Evolutionary conservation across 2,113 vertebrate species (phyloP).

Genomic region (Pyxicephalus adspersus): DNA sequence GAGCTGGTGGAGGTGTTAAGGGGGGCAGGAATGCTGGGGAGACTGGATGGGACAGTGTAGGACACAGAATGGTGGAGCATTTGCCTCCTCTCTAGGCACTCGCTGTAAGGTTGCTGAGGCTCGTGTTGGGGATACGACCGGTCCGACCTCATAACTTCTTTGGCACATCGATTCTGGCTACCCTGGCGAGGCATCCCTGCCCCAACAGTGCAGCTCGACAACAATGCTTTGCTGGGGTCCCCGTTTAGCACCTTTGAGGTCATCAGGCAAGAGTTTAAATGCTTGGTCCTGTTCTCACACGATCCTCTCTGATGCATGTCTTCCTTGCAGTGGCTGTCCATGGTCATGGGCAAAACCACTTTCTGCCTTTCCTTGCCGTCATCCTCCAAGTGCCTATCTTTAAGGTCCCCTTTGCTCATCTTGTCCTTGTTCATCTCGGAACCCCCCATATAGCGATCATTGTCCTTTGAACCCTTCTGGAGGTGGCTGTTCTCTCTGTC

Average conservation of each 20-base stretch:
- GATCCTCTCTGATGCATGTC: conserved; percentile 69
- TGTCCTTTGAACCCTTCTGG: conserved; percentile 86
- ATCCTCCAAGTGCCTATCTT: conserved; percentile 81
- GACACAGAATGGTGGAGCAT: conserved; percentile 86
- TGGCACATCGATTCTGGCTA: conserved; percentile 71
- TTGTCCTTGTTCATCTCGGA: conserved; percentile 84
- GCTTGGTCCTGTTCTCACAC: conserved; percentile 74
- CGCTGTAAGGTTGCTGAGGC: conserved; percentile 83
- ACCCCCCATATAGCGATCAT: conserved; percentile 75
- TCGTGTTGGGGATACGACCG: conserved; percentile 74
- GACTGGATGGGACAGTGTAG: conserved; percentile 82
- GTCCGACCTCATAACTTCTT: conserved; percentile 71
- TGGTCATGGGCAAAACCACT: conserved; percentile 71
- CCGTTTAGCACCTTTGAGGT: conserved; percentile 87
- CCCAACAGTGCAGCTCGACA: conserved; percentile 83
- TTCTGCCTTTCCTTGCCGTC: conserved; percentile 84
- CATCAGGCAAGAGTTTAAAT: conserved; percentile 87
- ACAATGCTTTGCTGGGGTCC: conserved; percentile 74
- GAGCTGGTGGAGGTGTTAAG: conserved; percentile 78
- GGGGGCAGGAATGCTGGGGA: conserved; percentile 77
- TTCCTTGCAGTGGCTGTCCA: conserved; percentile 80
- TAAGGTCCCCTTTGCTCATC: conserved; percentile 77
- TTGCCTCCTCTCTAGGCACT: conserved; percentile 89
- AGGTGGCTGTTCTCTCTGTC: conserved; percentile 79
- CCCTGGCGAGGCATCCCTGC: conserved; percentile 71